Evolutionary conservation across 2,797 vertebrate species (phyloP), one percentile per base, ranked within the genome.

Genomic region (Hemibagrus guttatus): DNA sequence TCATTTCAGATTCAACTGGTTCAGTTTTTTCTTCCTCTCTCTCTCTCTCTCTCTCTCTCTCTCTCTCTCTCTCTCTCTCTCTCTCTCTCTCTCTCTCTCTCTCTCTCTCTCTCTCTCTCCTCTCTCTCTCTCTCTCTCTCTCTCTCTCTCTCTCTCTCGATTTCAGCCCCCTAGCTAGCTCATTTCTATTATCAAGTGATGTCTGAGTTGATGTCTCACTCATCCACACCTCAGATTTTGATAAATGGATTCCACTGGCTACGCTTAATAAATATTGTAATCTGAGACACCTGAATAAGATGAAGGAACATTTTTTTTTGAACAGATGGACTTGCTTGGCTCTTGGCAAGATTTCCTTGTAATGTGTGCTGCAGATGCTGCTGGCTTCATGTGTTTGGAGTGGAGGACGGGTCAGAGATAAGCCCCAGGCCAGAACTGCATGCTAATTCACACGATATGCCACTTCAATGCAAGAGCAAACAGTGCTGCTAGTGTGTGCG

Each of bases 371-470:
- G 6, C 61, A 46, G 69, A 88, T 82, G 87, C 85, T 83, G 23
- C 42, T 85, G 79, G 69, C 85, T 82, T 72, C 75, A 54, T 39
- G 39, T 75, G 46, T 49, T 49, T 72, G 82, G 63, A 81, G 74
- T 88, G 46, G 76, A 86, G 76, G 80, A 88, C 84, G 83, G 87
- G 87, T 89, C 89, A 88, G 71, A 79, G 87, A 82, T 86, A 49
- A 82, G 89, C 82, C 87, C 81, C 42, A 74, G 84, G 86, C 75
- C 61, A 85, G 54, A 68, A 84, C 78, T 68, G 84, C 84, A 87
- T 76, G 68, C 81, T 81, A 87, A 88, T 84, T 76, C 23, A 86
- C 64, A 31, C n/a, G 9, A 13, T 52, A 72, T 11, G 28, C 28
- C 21, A 17, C 56, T 84, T n/a, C 39, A 59, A 52, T 35, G 46